Evolutionary conservation across 2,888 invertebrate genomes (phyloP), one percentile per base, ranked within the genome.

Genomic region (Drosophila kambysellisi): DNA sequence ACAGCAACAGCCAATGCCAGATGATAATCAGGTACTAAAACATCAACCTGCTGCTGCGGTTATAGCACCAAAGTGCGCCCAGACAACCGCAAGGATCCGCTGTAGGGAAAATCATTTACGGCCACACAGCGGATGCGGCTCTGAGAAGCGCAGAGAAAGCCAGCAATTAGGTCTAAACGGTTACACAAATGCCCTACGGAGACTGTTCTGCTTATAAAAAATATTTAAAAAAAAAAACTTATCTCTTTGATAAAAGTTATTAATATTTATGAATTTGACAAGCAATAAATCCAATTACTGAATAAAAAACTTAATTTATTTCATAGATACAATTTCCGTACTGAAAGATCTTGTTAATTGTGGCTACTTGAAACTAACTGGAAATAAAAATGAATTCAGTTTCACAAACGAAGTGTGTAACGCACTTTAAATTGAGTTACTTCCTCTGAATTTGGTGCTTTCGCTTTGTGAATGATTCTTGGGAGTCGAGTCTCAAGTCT

Each of bases 21-120:
- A 74, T 79, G 82, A 79, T 79, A 81, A 85, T 87, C 84, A 64
- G 71, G 68, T 68, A 61, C 70, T 64, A 59, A 68, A 79, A 64
- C 76, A 81, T 75, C 81, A 90, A 86, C 81, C 77, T 84, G 85
- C 70, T 74, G 82, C 63, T 74, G 80, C 69, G 72, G 80, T 79
- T 88, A 82, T 75, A 70, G 74, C 79, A 33, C 74, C 77, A 65
- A 65, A 77, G 50, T 69, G 70, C 65, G 41, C 65, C 50, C 70
- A 66, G 68, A 64, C 70, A 71, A 59, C 70, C 54, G 54, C 56
- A 82, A 59, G 72, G 70, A 68, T 69, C 58, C 54, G 56, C 64
- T 68, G 50, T 69, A 65, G 41, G 30, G 63, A 17, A 83, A 67
- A 76, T 86, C 82, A 82, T 86, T 63, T 70, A 80, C 86, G 52